These are phyloP conservation scores for Zaprionus ornatus DNA, from an alignment of 1,140 invertebrate species.

Conservation along the genomic window DNA sequence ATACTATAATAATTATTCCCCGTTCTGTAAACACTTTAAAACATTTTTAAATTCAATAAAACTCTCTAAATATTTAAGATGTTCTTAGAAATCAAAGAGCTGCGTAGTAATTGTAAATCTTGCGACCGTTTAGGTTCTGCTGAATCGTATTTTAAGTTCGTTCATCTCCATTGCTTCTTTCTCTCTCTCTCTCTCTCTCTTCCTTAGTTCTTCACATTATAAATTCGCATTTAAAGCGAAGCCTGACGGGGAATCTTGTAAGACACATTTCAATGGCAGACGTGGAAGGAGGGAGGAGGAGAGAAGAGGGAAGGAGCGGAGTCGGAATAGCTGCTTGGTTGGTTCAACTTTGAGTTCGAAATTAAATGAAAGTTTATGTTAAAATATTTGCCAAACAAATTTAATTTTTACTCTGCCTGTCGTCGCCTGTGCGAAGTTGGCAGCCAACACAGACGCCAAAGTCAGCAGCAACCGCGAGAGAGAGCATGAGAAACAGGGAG, in stretches of 20 bases:
- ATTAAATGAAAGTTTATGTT: constrained; percentile 44
- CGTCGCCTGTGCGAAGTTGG: background rate
- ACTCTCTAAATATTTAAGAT: too few species aligned
- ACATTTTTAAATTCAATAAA: too few species aligned
- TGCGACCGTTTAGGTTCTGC: too few species aligned
- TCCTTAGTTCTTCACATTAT: background rate
- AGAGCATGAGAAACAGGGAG: background rate
- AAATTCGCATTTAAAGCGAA: background rate
- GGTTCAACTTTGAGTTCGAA: constrained; percentile 19
- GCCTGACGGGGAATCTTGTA: background rate
- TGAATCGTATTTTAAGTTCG: background rate
- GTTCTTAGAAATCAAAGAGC: too few species aligned
- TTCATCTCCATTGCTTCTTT: too few species aligned
- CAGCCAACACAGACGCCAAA: constrained; percentile 15
- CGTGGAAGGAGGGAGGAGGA: background rate
- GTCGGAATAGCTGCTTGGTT: constrained; percentile 5
- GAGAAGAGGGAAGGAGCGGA: background rate
- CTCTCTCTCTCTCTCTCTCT: too few species aligned
- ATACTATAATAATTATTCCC: too few species aligned
- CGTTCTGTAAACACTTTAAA: too few species aligned
- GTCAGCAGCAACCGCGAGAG: background rate
- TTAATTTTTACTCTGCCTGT: constrained; percentile 42
- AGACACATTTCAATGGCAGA: background rate
- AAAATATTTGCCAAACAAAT: constrained; percentile 42
- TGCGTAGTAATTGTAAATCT: too few species aligned